A percentile compares a stretch with the other conserved stretches of the same genome.
phyloP scores from a whole-genome alignment of 1,140 invertebrate species.

The Micrasema longulum region DNA sequence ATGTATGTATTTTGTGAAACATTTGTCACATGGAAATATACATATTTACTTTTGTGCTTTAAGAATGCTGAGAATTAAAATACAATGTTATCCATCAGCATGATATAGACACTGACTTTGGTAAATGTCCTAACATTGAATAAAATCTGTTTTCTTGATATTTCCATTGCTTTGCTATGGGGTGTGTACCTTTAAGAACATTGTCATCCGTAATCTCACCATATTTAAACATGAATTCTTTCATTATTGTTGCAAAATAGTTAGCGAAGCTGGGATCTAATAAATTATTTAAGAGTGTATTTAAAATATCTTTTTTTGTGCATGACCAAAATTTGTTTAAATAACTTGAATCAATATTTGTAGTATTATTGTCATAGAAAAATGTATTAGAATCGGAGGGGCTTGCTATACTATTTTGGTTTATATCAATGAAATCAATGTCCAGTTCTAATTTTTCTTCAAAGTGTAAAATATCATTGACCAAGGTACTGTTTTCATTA shows the following conservation, averaged over 20 bases:
- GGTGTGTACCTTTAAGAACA: conserved; percentile 4
- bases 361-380: conserved; percentile 1
- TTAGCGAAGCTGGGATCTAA: neutral
- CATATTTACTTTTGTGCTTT: too few relatives aligned
- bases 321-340: conserved; percentile 13
- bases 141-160: conserved; percentile 10
- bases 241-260: conserved; percentile 8
- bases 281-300: neutral
- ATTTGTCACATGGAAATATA: too few relatives aligned
- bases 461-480: neutral
- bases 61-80: too few relatives aligned
- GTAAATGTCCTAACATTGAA: conserved; percentile 32
- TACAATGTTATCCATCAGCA: too few relatives aligned
- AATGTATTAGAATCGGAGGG: neutral
- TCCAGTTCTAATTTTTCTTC: conserved; percentile 22
- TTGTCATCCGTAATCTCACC: conserved; percentile 14
- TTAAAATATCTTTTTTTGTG: neutral
- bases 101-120: conserved; percentile 17
- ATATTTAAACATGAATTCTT: conserved; percentile 6
- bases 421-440: neutral
- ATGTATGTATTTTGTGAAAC: too few relatives aligned
- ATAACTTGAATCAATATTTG: neutral
- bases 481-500: too few relatives aligned
- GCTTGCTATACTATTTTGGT: neutral
- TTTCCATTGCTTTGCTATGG: conserved; percentile 13